These are phyloP conservation scores for Suillia variegata DNA, from an alignment of 2,888 invertebrate species.

Conservation along the genomic window DNA sequence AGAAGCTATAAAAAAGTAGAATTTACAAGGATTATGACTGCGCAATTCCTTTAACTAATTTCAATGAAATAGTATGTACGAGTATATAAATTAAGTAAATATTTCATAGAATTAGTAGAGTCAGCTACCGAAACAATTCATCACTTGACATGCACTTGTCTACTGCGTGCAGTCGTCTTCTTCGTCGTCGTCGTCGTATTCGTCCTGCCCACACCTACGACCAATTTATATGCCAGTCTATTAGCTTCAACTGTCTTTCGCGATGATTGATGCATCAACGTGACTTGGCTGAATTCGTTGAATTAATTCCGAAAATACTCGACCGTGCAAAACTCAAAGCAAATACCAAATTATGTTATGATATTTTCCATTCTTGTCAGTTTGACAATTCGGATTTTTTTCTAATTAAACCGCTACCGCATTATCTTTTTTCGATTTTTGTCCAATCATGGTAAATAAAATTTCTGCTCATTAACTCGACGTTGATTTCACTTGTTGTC, in stretches of 20 bases:
- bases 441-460: conserved; percentile 49
- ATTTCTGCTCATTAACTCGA: conserved; percentile 46
- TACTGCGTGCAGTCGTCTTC: not conserved
- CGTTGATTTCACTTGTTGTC: not conserved
- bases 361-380: too few species aligned
- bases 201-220: too few species aligned
- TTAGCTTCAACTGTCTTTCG: conserved; percentile 39
- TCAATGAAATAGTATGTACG: too few species aligned
- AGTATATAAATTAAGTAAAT: too few species aligned
- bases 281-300: too few species aligned
- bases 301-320: too few species aligned
- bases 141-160: not conserved
- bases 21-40: too few species aligned
- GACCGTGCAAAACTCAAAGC: conserved; percentile 39
- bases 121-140: too few species aligned
- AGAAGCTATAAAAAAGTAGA: too few species aligned
- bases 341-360: conserved; percentile 36
- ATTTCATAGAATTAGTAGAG: too few species aligned
- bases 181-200: too few species aligned
- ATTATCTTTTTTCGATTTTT: conserved; percentile 28
- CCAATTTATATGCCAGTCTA: conserved; percentile 29
- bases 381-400: not conserved
- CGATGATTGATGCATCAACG: conserved; percentile 44
- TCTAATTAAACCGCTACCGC: not conserved
- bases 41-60: too few species aligned